Evolutionary conservation across 2,797 vertebrate species (phyloP).

Genomic region (Numenius phaeopus): DNA sequence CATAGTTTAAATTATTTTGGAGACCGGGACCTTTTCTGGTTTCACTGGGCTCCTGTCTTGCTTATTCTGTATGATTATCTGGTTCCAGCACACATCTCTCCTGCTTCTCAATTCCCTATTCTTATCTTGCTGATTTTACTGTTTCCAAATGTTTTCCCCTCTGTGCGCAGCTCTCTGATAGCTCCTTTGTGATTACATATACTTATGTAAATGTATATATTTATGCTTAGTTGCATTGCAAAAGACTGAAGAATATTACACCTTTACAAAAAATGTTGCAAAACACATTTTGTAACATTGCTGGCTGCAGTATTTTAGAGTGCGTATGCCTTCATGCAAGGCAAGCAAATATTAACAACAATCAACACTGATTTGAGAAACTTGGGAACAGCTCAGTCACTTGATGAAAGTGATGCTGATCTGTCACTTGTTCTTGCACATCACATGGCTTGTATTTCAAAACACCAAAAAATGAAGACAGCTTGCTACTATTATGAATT

Average conservation of each 20-base stretch:
- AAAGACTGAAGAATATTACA: not conserved
- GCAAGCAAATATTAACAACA: not conserved
- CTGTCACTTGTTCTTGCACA: not conserved
- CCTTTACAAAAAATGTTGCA: not conserved
- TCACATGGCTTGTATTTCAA: not conserved
- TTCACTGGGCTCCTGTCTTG: not conserved
- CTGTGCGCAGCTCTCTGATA: not conserved
- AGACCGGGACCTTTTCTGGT: not conserved
- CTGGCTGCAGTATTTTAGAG: not conserved
- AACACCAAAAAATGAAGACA: not conserved
- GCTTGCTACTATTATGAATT: not conserved
- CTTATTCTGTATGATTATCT: not conserved
- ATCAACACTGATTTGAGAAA: not conserved
- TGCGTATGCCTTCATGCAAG: not conserved
- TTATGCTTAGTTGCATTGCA: not conserved
- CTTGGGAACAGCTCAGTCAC: not conserved
- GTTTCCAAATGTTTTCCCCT: not conserved
- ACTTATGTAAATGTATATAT: not conserved
- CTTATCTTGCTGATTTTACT: not conserved
- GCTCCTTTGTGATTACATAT: not conserved
- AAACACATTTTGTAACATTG: not conserved
- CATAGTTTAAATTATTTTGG: not conserved
- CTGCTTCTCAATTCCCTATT: not conserved
- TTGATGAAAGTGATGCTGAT: not conserved
- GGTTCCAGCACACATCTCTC: not conserved